Evolutionary conservation across 2,113 vertebrate genomes (phyloP), one percentile per base, ranked within the genome.

Genomic region (Malaclemys terrapin): DNA sequence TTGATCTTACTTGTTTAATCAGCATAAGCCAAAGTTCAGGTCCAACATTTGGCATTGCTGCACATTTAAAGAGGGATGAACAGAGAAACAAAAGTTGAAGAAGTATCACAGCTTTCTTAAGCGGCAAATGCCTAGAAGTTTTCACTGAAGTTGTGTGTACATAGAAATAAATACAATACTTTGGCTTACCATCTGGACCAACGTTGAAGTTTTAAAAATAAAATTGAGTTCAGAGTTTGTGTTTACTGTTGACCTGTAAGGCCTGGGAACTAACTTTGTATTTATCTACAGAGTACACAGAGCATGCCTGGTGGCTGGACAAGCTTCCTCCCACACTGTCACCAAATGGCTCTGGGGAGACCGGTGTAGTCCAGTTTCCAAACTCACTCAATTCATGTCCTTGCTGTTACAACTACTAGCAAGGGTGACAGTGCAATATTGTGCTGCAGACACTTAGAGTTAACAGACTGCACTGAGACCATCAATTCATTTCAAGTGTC

Each of bases 1-100:
- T 79, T 91, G 94, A 79, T 82, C 86, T 81, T 42, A 27, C 65
- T 22, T 87, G 47, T 12, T 87, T 93, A 85, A 81, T 87, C 85
- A 91, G 91, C 25, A 20, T 53, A 29, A 0, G 0, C 22, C 80
- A 91, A 69, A 52, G 47, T 52, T 42, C 65, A 83, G 80, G 50
- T 12, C 72, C 72, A 27, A 76, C 20, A 76, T 25, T 20, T 25
- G 24, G 10, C 72, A 76, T 45, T 76, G 42, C 27, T 76, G 57
- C 1, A 0, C 8, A 1, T 90, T 97, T 75, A 59, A 57, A 87
- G 57, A 89, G 47, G 65, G 81, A 89, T 75, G 84, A 87, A 80
- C 80, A 35, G 75, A 79, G 79, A 79, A 87, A 93, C 47, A 85
- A 91, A 79, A 7, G 2, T 11, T 3, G 78, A 35, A 69, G 35